Base-by-base conservation (phyloP, 1,140 invertebrate species). In the Dinoponera quadriceps region DNA sequence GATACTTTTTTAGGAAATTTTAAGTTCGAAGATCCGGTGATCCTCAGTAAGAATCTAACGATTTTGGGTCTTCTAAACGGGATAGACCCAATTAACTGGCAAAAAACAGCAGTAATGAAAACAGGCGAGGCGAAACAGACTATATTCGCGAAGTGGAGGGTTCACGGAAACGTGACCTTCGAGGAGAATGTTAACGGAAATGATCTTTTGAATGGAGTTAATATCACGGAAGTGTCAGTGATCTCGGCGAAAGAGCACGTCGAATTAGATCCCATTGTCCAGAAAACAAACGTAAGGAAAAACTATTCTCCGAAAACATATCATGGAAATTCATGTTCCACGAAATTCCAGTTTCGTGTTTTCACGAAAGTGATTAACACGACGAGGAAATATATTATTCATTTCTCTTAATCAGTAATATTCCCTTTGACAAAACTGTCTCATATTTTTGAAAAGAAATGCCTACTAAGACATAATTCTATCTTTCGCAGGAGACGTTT, bases 91-190 rank as follows among this genome's bases (percentile, higher is more conserved):
- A 66, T 71, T 57, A 88, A 89, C 63, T 95, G 94, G 94, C 82
- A 90, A 38, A 75, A 66, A 14, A 68, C 74, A 14, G 85, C 84
- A 11, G 83, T 94, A 2, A 91, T 74, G 16, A 87, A 68, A n/a
- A 59, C 72, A 2, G 71, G 74, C 22, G 22, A 83, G 4, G 11
- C 78, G 0, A 69, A 69, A 1, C 93, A 95, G 71, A 89, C 81
- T 16, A 82, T 94, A 18, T 85, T 68, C 38, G 90, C 92, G 18
- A 73, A 86, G 7, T 94, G 94, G 94, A 90, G 57, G 3, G 74
- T 94, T 7, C 11, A 85, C 49, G 89, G 90, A 13, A 91, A 93
- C 72, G 77, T 94, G 11, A 84, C 88, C 22, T 92, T 95, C 27
- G 29, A 90, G 33, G 82, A 89, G 5, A 77, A 92, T 49, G 60